phyloP scores from a whole-genome alignment of 2,888 invertebrate species.

The Volucella inanis region DNA sequence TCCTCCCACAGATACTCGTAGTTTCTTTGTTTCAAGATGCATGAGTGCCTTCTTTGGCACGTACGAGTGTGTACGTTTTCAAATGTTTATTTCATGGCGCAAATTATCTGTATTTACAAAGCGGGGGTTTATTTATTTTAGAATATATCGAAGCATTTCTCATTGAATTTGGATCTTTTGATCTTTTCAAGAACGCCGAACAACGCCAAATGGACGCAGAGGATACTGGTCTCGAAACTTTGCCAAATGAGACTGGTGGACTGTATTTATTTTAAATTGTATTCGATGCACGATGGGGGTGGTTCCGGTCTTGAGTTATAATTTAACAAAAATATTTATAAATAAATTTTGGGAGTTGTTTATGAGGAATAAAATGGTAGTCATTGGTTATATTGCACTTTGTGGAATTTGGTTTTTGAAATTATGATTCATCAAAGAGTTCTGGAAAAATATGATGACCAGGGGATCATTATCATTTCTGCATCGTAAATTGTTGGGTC shows the following conservation, averaged over 20 bases:
- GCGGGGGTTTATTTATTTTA: slow-evolving; percentile 77
- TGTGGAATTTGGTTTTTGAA: slow-evolving; percentile 19
- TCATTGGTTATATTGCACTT: slow-evolving; percentile 42
- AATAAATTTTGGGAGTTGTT: slow-evolving; percentile 67
- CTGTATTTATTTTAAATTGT: slow-evolving; percentile 65
- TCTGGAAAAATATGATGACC: slow-evolving; percentile 3
- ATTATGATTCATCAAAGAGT: slow-evolving; percentile 23
- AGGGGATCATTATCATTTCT: too few relatives aligned
- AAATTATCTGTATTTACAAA: slow-evolving; percentile 76
- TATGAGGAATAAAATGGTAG: slow-evolving; percentile 76
- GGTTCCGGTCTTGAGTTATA: slow-evolving; percentile 43
- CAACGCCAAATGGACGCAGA: slow-evolving; percentile 29
- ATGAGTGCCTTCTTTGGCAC: slow-evolving; percentile 60
- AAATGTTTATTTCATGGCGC: slow-evolving; percentile 63
- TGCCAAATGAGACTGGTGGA: slow-evolving; percentile 41
- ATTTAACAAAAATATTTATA: slow-evolving; percentile 66
- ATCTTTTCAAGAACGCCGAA: slow-evolving; percentile 49
- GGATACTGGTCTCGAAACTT: slow-evolving; percentile 1
- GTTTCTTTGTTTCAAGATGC: slow-evolving; percentile 4
- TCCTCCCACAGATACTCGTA: too few relatives aligned
- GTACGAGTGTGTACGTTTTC: slow-evolving; percentile 56
- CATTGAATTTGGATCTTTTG: slow-evolving; percentile 69
- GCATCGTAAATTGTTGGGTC: too few relatives aligned
- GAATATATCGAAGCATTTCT: slow-evolving; percentile 76
- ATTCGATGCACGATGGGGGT: slow-evolving; percentile 51